phyloP scores from a whole-genome alignment of 2,888 invertebrate species.

The Flexamia atlantica region DNA sequence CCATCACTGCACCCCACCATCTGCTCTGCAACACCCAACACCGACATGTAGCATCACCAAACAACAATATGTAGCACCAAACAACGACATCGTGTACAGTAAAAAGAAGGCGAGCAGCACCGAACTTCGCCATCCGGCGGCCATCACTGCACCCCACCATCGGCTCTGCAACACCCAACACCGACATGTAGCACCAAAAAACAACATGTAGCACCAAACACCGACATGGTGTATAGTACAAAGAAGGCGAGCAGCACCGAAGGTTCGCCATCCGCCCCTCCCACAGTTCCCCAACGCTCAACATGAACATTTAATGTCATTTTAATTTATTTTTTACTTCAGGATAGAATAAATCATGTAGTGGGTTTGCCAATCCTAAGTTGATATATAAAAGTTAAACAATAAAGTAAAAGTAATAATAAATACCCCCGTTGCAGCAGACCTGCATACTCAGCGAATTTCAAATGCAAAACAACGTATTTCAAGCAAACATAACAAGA shows the following conservation, averaged over 20 bases:
- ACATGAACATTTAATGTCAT: background rate
- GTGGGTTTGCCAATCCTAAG: too few relatives aligned
- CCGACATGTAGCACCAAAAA: background rate
- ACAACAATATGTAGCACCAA: slow-evolving; percentile 23
- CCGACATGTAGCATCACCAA: background rate
- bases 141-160: slow-evolving; percentile 64
- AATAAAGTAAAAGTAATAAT: too few relatives aligned
- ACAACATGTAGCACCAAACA: slow-evolving; percentile 36
- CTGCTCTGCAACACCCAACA: slow-evolving; percentile 57
- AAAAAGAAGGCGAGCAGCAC: slow-evolving; percentile 62
- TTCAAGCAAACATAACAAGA: too few relatives aligned
- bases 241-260: slow-evolving; percentile 62
- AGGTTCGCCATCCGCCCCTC: slow-evolving; percentile 47
- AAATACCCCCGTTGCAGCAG: too few relatives aligned
- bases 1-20: slow-evolving; percentile 64
- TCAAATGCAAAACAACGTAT: too few relatives aligned
- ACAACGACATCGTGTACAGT: too few relatives aligned
- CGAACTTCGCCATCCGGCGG: slow-evolving; percentile 59
- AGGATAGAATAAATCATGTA: too few relatives aligned
- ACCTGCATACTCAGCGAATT: too few relatives aligned
- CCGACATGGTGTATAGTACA: too few relatives aligned
- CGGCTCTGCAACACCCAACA: slow-evolving; percentile 58
- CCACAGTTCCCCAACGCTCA: slow-evolving; percentile 61
- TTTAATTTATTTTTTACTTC: too few relatives aligned
- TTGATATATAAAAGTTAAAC: too few relatives aligned